These are phyloP conservation scores for Cynaeus angustus DNA, from an alignment of 2,888 invertebrate species.

Conservation along the genomic window DNA sequence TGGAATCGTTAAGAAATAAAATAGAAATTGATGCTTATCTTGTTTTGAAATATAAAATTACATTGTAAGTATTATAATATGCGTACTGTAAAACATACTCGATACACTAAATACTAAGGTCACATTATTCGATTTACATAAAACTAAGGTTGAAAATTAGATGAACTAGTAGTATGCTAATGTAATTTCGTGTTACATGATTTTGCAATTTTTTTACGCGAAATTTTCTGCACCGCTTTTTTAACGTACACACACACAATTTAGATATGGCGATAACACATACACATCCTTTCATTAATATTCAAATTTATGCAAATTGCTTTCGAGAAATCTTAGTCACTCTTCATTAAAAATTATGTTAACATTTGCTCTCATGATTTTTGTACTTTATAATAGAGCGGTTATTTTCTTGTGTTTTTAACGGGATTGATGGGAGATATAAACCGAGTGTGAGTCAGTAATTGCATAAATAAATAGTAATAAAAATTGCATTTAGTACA, in stretches of 20 bases:
- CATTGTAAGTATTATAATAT: conserved; percentile 17
- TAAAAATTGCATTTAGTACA: no score
- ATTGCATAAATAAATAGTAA: no score
- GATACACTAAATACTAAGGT: conserved; percentile 5
- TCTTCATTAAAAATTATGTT: conserved; percentile 25
- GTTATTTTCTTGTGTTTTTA: background rate
- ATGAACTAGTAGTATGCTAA: conserved; percentile 26
- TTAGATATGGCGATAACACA: conserved; percentile 23
- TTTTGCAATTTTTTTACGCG: conserved; percentile 35
- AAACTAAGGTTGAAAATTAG: conserved; percentile 15
- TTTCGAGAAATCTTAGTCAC: conserved; percentile 23
- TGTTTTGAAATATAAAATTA: conserved; percentile 48
- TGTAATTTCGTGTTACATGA: conserved; percentile 24
- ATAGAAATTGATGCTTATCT: conserved; percentile 52
- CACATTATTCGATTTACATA: conserved; percentile 20
- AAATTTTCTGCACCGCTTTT: conserved; percentile 36
- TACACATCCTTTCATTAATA: conserved; percentile 26
- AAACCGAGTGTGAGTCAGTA: background rate
- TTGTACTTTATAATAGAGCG: background rate
- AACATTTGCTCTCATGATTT: conserved; percentile 10
- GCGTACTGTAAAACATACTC: conserved; percentile 2
- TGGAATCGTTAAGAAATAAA: conserved; percentile 50
- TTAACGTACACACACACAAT: conserved; percentile 19
- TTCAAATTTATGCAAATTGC: conserved; percentile 40
- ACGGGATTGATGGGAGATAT: background rate